A percentile compares a stretch with the other conserved stretches of the same genome.
phyloP scores from a whole-genome alignment of 1,140 invertebrate species.

The Calosoma granatense region DNA sequence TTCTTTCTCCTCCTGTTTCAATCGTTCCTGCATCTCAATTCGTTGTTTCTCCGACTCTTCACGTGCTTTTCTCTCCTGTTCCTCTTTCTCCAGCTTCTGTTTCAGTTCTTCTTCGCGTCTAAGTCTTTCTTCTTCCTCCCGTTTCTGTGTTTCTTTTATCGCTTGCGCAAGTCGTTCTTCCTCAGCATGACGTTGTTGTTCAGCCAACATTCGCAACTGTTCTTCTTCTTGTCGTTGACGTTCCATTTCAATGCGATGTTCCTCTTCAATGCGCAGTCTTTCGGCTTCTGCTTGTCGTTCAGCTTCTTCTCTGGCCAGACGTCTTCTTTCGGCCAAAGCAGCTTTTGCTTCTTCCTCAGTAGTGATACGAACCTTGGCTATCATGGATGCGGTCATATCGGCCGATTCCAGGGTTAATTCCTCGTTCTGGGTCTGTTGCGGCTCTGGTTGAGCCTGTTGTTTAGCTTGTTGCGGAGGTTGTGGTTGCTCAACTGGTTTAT shows the following conservation, averaged over 20 bases:
- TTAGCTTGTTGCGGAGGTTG: conserved; percentile 11
- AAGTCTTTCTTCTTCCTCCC: conserved; percentile 54
- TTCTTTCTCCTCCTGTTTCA: conserved; percentile 72
- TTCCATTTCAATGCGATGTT: conserved; percentile 64
- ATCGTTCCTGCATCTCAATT: conserved; percentile 59
- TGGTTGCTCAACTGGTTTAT: conserved; percentile 12
- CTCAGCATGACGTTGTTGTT: conserved; percentile 61
- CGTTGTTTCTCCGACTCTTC: conserved; percentile 71
- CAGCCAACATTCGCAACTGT: conserved; percentile 63
- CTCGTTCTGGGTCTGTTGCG: neutral
- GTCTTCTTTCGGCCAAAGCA: conserved; percentile 72
- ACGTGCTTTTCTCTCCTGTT: conserved; percentile 60
- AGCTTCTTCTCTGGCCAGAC: conserved; percentile 73
- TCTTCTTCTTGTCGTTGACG: conserved; percentile 68
- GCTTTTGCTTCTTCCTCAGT: conserved; percentile 86
- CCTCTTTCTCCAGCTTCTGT: conserved; percentile 62
- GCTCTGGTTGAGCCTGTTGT: conserved; percentile 8
- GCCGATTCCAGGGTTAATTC: conserved; percentile 16
- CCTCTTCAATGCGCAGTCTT: conserved; percentile 59
- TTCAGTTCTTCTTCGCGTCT: conserved; percentile 54
- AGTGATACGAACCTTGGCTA: conserved; percentile 60
- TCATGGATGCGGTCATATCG: conserved; percentile 53
- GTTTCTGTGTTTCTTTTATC: conserved; percentile 45
- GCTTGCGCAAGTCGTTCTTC: conserved; percentile 61
- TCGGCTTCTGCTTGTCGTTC: conserved; percentile 77